Percentiles rank a stretch among this genome's conserved stretches.
Evolutionary conservation across 2,888 invertebrate genomes (phyloP).

Genomic region (Diabrotica balteata): DNA sequence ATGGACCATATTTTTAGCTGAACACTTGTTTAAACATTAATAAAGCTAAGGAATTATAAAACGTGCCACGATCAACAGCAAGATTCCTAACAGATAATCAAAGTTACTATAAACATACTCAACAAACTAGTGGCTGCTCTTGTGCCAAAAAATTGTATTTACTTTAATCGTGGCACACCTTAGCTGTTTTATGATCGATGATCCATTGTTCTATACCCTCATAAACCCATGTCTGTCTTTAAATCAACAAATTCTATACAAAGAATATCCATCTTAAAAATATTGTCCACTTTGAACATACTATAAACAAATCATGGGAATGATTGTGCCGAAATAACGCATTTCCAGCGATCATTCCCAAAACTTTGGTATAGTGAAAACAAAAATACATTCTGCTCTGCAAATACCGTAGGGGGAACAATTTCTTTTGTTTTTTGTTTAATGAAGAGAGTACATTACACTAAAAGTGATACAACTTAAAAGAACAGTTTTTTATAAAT

Average conservation of each 20-base stretch:
- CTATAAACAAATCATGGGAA: constrained; percentile 32
- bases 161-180: too few species aligned
- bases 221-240: too few species aligned
- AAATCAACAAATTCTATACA: constrained; percentile 7
- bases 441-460: constrained; percentile 42
- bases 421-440: constrained; percentile 10
- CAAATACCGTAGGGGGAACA: constrained; percentile 55
- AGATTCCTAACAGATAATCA: too few species aligned
- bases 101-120: too few species aligned
- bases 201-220: too few species aligned
- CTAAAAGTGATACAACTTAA: constrained; percentile 51
- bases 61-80: too few species aligned
- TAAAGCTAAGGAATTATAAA: too few species aligned
- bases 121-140: too few species aligned
- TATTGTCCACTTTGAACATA: constrained; percentile 46
- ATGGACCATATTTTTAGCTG: too few species aligned
- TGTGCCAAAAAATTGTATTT: too few species aligned
- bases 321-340: constrained; percentile 8
- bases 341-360: constrained; percentile 27
- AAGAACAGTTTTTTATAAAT: constrained; percentile 37
- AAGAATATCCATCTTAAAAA: constrained; percentile 20
- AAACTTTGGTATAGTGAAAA: constrained; percentile 49
- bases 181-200: too few species aligned
- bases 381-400: constrained; percentile 59
- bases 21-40: too few species aligned